Conservation (phyloP, 2,888 invertebrate species). For the Pollenia amentaria region DNA sequence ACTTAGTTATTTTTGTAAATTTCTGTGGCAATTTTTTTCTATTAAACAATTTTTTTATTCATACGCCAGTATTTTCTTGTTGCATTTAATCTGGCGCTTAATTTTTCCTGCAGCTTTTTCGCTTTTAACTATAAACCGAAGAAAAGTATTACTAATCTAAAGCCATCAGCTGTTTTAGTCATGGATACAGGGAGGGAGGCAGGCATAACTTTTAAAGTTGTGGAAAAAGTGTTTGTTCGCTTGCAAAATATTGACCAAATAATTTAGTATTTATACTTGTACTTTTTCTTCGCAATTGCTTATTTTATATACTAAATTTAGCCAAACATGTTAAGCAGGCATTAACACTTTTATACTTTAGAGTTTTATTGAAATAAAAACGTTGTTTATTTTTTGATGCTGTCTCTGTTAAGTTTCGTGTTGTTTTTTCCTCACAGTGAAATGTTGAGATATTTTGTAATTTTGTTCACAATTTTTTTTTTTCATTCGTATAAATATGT, state of each 20-base stretch:
- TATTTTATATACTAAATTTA: constrained; percentile 27
- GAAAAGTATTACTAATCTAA: constrained; percentile 79
- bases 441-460: constrained; percentile 60
- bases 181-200: not conserved
- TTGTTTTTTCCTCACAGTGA: constrained; percentile 11
- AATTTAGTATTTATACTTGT: constrained; percentile 18
- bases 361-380: constrained; percentile 47
- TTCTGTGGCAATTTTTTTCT: constrained; percentile 4
- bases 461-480: constrained; percentile 15
- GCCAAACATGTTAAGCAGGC: constrained; percentile 52
- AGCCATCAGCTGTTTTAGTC: constrained; percentile 73
- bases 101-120: constrained; percentile 33
- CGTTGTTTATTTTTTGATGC: constrained; percentile 46
- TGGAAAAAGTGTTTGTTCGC: constrained; percentile 49
- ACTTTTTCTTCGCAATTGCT: constrained; percentile 43
- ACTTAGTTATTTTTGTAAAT: constrained; percentile 26
- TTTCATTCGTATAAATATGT: not conserved
- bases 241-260: constrained; percentile 51
- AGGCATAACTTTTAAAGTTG: constrained; percentile 12
- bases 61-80: constrained; percentile 34
- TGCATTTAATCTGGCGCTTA: constrained; percentile 32
- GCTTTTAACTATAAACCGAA: constrained; percentile 66
- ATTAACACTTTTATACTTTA: constrained; percentile 61
- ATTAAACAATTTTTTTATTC: constrained; percentile 19
- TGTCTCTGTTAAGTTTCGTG: constrained; percentile 28